Conservation (phyloP, 2,888 invertebrate genomes). For the Drosophila anomalipes region DNA sequence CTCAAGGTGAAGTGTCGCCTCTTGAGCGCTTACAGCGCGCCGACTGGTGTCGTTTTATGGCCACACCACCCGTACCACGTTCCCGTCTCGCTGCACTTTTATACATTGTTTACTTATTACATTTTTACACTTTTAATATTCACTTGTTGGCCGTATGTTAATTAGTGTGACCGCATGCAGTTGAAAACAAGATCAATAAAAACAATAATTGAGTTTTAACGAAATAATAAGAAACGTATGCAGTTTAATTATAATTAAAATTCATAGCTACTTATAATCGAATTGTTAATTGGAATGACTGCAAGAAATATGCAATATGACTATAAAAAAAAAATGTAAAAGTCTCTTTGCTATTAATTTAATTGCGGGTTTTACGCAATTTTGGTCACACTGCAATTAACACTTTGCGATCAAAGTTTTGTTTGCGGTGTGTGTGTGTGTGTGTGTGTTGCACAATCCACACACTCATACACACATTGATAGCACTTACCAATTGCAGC, state of each 20-base stretch:
- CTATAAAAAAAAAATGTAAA: conserved; percentile 28
- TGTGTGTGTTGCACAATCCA: conserved; percentile 66
- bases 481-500: conserved; percentile 59
- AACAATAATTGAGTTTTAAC: conserved; percentile 8
- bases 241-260: conserved; percentile 26
- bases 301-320: background rate
- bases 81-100: conserved; percentile 19
- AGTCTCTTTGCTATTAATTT: conserved; percentile 14
- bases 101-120: conserved; percentile 40
- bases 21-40: conserved; percentile 37
- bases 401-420: conserved; percentile 39
- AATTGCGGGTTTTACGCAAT: conserved; percentile 42
- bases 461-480: conserved; percentile 33
- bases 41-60: conserved; percentile 63
- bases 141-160: conserved; percentile 48
- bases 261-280: conserved; percentile 39
- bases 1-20: conserved; percentile 72
- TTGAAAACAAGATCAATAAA: conserved; percentile 11
- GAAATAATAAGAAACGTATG: conserved; percentile 25
- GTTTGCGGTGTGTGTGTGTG: conserved; percentile 45
- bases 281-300: conserved; percentile 40
- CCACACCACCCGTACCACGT: conserved; percentile 2
- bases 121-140: conserved; percentile 38
- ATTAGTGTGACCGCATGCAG: conserved; percentile 58
- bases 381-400: conserved; percentile 75